These are phyloP conservation scores for Eucidaris tribuloides DNA, from an alignment of 35 echinoderm and acorn worm species.

Conservation along the genomic window DNA sequence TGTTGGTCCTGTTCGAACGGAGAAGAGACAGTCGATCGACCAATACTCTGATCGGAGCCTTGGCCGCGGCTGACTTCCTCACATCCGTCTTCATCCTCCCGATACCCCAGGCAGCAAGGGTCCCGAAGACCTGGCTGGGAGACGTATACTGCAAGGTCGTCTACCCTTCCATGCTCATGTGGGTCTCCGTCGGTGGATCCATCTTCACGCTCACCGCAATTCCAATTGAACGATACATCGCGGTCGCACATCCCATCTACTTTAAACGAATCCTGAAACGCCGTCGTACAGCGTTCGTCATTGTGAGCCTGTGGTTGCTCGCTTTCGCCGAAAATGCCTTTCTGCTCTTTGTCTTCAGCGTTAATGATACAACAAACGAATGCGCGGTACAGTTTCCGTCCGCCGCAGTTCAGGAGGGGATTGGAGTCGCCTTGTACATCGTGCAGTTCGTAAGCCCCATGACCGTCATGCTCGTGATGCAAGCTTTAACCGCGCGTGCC, in stretches of 20 bases:
- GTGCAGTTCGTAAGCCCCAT: slow-evolving; percentile 69
- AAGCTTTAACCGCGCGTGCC: too few species aligned
- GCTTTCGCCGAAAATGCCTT: too few species aligned
- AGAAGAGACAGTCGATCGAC: slow-evolving; percentile 52
- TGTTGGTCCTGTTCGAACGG: slow-evolving; percentile 53
- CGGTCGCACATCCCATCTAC: slow-evolving; percentile 67
- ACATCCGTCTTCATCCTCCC: slow-evolving; percentile 66
- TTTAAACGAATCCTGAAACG: slow-evolving; percentile 35
- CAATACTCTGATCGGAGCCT: slow-evolving; percentile 57
- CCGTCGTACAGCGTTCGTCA: too few species aligned
- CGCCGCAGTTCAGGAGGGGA: too few species aligned
- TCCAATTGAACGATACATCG: slow-evolving; percentile 69
- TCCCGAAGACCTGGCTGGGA: neutral
- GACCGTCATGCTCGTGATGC: slow-evolving; percentile 70
- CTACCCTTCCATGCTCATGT: slow-evolving; percentile 46
- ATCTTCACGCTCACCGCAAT: slow-evolving; percentile 65
- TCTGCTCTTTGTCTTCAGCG: too few species aligned
- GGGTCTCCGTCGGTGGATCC: slow-evolving; percentile 65
- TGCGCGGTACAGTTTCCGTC: too few species aligned
- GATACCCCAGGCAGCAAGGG: neutral
- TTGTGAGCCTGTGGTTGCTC: too few species aligned
- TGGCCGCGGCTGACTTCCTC: too few species aligned
- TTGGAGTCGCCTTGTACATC: too few species aligned
- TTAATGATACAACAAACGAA: too few species aligned
- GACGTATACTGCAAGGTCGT: slow-evolving; percentile 71